A percentile compares a stretch with the other conserved stretches of the same genome.
Evolutionary conservation across 2,113 vertebrate species (phyloP).

Genomic region (Gavia stellata): DNA sequence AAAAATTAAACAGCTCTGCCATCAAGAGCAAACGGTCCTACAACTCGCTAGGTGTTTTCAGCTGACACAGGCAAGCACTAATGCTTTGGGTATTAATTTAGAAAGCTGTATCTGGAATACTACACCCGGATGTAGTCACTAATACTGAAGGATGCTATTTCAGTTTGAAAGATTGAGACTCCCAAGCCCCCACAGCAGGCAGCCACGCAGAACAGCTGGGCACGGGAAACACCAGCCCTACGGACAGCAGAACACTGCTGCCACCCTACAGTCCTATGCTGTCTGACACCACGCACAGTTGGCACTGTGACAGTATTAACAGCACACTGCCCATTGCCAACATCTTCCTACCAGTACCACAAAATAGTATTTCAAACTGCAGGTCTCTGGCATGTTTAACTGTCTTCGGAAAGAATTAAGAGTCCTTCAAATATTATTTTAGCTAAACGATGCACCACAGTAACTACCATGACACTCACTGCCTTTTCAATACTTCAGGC

Average conservation of each 20-base stretch:
- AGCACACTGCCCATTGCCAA: rapidly evolving
- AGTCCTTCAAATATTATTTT: too few relatives aligned
- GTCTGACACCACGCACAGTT: rapidly evolving
- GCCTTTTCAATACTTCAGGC: background rate
- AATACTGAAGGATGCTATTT: rapidly evolving
- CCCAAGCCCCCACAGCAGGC: too few relatives aligned
- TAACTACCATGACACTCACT: rapidly evolving
- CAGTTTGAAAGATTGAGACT: too few relatives aligned
- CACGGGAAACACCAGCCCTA: background rate
- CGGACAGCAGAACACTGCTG: rapidly evolving
- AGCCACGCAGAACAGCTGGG: background rate
- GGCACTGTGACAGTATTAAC: rapidly evolving
- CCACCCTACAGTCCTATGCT: rapidly evolving
- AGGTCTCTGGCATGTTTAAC: too few relatives aligned
- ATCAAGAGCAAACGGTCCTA: background rate
- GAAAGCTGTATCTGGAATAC: background rate
- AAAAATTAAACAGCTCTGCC: background rate
- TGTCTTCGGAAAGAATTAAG: background rate
- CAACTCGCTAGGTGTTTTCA: rapidly evolving
- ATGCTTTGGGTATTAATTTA: background rate
- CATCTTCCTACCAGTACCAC: rapidly evolving
- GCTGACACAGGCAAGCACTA: background rate
- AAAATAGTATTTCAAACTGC: rapidly evolving
- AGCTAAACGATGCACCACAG: background rate
- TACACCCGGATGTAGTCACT: rapidly evolving